Conservation (phyloP, 2,113 vertebrate species). For the Pseudopodoces humilis region DNA sequence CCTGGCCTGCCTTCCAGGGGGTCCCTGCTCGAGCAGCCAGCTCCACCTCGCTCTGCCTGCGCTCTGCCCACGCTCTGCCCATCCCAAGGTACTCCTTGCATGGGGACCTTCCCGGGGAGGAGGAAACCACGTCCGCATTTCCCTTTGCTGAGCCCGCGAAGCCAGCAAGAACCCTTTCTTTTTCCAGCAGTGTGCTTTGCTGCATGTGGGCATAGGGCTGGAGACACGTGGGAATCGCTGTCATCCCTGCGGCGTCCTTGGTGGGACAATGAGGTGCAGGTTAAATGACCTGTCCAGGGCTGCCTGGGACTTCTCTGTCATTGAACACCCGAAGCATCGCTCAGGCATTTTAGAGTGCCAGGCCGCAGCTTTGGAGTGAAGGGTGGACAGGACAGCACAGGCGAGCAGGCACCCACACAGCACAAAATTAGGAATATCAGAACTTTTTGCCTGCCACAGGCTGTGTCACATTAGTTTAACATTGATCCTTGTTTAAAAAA, state of each 20-base stretch:
- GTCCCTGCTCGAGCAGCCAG: not conserved
- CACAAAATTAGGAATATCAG: not conserved
- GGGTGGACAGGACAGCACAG: rapidly evolving
- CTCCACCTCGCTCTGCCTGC: rapidly evolving
- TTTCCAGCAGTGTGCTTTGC: not conserved
- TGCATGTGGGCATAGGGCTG: rapidly evolving
- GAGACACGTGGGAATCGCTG: not conserved
- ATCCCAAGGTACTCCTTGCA: not conserved
- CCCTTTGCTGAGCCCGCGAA: rapidly evolving
- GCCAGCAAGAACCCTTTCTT: not conserved
- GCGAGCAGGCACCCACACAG: not conserved
- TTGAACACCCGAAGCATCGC: rapidly evolving
- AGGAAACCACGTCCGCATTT: not conserved
- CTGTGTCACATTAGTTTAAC: not conserved
- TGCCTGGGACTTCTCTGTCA: not conserved
- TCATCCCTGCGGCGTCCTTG: rapidly evolving
- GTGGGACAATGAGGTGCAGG: not conserved
- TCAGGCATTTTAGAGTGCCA: not conserved
- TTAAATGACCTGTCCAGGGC: not conserved
- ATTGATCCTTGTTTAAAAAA: not conserved
- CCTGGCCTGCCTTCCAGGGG: rapidly evolving
- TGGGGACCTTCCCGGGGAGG: rapidly evolving
- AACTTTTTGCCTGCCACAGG: not conserved
- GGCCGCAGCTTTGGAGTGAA: not conserved
- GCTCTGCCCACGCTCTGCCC: not conserved